Base-by-base conservation (phyloP, 2,888 invertebrate genomes). In the Mythimna albipuncta region DNA sequence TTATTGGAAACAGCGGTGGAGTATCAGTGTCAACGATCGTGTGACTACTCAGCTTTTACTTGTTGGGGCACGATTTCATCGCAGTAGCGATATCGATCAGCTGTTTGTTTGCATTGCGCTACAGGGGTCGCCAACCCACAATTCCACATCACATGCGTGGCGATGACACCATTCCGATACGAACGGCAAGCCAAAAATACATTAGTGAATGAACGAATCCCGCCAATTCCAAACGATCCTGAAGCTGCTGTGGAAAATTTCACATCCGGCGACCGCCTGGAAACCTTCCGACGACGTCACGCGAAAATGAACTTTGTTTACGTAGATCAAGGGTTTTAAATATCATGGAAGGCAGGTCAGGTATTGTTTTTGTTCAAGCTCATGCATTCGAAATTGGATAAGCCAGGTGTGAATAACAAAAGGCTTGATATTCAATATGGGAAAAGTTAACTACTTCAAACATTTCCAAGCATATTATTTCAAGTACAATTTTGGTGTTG, bases 221-320 rank as follows among this genome's bases (percentile, higher is more conserved):
- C 89, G 87, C 87, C 86, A 88, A 79, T 87, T 88, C 86, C 84
- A 82, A 89, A 90, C 90, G 88, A 91, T 90, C 90, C 88, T 91
- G 88, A 85, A 88, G 86, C 87, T 86, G 76, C 89, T 85, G 90
- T 94, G 95, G 96, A 96, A 96, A 95, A 91, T 95, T 96, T 94
- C 86, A 91, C 91, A 93, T 94, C 94, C 92, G 93, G 83, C 74
- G 65, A 81, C 70, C 81, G 82, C 79, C 87, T 87, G 87, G 88
- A 89, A 91, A 90, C 86, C 86, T 87, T 85, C 83, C 77, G 82
- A 73, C 72, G 26, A 76, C 85, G 85, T 87, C 87, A 89, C 67
- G 72, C 72, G 47, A 90, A 87, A 89, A 75, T 87, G 84, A 86
- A 85, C 88, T 87, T 78, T 90, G 85, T 85, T 77, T 54, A 69